Evolutionary conservation across 2,113 vertebrate species (phyloP).

Genomic region (Parus major): DNA sequence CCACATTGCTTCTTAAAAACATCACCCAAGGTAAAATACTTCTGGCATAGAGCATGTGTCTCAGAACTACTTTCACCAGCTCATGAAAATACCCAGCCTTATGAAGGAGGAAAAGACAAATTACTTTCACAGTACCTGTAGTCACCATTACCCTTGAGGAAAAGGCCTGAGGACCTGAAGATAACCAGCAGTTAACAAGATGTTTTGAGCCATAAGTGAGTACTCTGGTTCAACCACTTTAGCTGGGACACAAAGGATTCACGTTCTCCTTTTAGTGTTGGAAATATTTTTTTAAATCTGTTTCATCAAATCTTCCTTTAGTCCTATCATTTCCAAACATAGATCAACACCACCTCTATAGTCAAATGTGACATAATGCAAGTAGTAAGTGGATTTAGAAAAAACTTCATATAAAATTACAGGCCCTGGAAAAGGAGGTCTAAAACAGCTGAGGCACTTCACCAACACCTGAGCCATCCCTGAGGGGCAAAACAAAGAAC

Average conservation of each 20-base stretch:
- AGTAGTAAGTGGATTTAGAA: neutral
- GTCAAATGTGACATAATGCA: neutral
- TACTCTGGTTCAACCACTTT: neutral
- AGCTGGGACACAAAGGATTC: neutral
- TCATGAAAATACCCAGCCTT: neutral
- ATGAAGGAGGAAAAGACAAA: neutral
- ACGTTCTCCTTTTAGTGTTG: neutral
- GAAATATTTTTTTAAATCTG: neutral
- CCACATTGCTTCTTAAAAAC: neutral
- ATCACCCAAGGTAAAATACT: neutral
- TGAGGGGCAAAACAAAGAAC: neutral
- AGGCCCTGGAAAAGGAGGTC: neutral
- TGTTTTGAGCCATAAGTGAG: neutral
- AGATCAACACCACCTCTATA: neutral
- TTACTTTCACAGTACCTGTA: neutral
- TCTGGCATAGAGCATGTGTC: neutral
- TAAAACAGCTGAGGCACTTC: neutral
- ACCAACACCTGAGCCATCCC: neutral
- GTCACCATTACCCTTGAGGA: neutral
- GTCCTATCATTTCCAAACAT: neutral
- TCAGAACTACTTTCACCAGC: neutral
- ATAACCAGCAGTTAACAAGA: neutral
- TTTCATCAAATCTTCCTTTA: neutral
- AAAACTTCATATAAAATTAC: neutral
- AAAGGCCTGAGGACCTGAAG: neutral